These are phyloP conservation scores for Pantherophis alleghaniensis DNA, from an alignment of 2,797 vertebrate genomes.

Conservation along the genomic window DNA sequence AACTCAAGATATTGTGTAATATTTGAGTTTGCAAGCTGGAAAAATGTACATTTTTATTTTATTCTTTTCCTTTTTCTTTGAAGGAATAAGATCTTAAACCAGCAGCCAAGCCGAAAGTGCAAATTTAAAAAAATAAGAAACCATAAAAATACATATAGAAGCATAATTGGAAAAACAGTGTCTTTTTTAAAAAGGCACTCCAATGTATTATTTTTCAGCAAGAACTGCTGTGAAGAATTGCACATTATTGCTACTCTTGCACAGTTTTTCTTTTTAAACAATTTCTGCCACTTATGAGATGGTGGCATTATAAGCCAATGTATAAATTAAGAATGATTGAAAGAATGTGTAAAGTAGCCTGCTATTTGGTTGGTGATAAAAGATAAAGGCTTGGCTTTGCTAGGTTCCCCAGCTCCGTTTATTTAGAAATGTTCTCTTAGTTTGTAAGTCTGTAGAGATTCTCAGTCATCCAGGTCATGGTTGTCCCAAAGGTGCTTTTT, in stretches of 20 bases:
- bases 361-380: not conserved
- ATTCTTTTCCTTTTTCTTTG: not conserved
- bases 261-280: not conserved
- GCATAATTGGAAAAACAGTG: not conserved
- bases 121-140: not conserved
- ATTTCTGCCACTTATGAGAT: not conserved
- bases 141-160: not conserved
- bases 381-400: not conserved
- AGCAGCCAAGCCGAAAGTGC: not conserved
- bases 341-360: not conserved
- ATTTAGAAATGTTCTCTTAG: not conserved
- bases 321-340: not conserved
- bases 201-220: not conserved
- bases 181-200: not conserved
- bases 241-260: not conserved
- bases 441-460: too few species aligned
- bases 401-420: not conserved
- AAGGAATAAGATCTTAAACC: not conserved
- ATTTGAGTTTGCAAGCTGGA: not conserved
- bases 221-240: not conserved
- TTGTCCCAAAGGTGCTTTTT: too few species aligned
- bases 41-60: not conserved
- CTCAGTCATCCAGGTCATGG: too few species aligned
- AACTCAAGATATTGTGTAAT: not conserved
- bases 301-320: not conserved